Conservation (phyloP, 2,888 invertebrate species). For the Lycophotia porphyrea region DNA sequence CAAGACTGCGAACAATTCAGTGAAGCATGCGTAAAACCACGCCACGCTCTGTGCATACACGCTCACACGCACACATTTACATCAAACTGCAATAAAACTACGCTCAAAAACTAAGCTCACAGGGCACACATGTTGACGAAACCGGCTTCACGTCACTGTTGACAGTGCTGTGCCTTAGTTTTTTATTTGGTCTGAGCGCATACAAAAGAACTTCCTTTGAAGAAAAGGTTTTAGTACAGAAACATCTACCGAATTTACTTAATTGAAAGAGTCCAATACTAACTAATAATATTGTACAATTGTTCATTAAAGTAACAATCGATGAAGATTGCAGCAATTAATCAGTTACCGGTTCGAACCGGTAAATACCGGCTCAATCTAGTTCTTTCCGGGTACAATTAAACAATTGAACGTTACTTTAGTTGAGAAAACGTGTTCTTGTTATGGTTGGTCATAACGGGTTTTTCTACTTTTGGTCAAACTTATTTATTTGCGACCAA, state of each 20-base stretch:
- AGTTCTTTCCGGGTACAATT: conserved; percentile 64
- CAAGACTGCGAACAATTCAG: too few species aligned
- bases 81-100: too few species aligned
- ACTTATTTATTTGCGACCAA: not conserved
- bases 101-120: too few species aligned
- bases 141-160: too few species aligned
- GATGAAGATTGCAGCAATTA: conserved; percentile 68
- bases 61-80: too few species aligned
- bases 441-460: not conserved
- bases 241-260: not conserved
- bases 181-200: too few species aligned
- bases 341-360: conserved; percentile 59
- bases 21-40: too few species aligned
- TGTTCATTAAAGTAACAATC: conserved; percentile 54
- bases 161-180: too few species aligned
- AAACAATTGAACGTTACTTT: conserved; percentile 60
- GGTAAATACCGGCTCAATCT: conserved; percentile 63
- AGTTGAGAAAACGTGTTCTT: conserved; percentile 46
- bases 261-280: conserved; percentile 28
- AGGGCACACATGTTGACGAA: too few species aligned
- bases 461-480: not conserved
- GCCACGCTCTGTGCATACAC: too few species aligned
- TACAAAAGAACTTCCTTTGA: not conserved
- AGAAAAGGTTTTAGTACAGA: not conserved
- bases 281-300: conserved; percentile 34